Percentiles rank a stretch among this genome's conserved stretches.
Conservation (phyloP, 2,888 invertebrate species). For the Pachymerium ferrugineum region DNA sequence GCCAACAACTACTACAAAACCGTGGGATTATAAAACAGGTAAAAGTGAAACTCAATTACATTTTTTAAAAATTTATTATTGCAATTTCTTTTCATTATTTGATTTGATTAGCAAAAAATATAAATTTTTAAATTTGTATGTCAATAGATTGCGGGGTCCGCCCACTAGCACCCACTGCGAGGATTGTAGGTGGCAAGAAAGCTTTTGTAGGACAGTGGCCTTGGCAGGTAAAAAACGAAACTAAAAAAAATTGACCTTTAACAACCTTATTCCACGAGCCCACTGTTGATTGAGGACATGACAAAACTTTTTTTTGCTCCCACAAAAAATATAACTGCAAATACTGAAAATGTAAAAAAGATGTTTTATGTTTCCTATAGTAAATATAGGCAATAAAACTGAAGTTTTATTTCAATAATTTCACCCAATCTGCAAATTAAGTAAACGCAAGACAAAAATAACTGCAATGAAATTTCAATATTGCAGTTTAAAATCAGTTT, state of each 20-base stretch:
- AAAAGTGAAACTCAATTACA: conserved; percentile 39
- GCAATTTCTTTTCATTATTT: conserved; percentile 7
- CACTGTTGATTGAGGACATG: not conserved
- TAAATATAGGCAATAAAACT: not conserved
- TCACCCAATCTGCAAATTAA: not conserved
- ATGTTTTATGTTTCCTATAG: not conserved
- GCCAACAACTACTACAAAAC: conserved; percentile 40
- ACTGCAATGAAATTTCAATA: no score
- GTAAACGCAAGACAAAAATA: not conserved
- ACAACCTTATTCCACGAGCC: not conserved
- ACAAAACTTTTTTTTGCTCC: no score
- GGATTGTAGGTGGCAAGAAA: conserved; percentile 85
- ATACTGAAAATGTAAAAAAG: not conserved
- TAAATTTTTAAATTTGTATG: not conserved
- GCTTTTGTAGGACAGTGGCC: conserved; percentile 82
- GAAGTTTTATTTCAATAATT: not conserved
- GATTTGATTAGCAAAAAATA: no score
- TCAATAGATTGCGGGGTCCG: conserved; percentile 78
- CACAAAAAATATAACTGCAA: not conserved
- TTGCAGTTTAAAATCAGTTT: no score
- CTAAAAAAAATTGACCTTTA: no score
- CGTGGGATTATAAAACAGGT: conserved; percentile 45
- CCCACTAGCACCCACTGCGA: conserved; percentile 62
- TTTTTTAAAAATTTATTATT: conserved; percentile 30
- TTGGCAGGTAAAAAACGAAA: conserved; percentile 65